phyloP scores from a whole-genome alignment of 2,797 vertebrate genomes.

The Anolis apletophallus region DNA sequence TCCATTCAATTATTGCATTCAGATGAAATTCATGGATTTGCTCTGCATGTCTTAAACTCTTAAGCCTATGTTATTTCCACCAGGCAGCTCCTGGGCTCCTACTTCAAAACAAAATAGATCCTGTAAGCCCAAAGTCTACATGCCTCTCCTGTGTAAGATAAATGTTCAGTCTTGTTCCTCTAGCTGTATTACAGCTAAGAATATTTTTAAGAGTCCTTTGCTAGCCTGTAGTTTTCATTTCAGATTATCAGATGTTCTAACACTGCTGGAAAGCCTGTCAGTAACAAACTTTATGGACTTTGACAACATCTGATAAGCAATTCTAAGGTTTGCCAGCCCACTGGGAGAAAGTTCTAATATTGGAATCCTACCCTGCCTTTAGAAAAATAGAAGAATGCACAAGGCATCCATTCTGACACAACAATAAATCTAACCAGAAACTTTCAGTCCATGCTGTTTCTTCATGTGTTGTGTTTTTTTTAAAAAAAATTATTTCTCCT shows the following conservation, averaged over 20 bases:
- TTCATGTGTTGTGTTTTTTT: constrained; percentile 5
- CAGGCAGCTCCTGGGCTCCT: too few species aligned
- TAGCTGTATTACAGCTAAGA: background rate
- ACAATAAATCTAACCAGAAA: constrained; percentile 17
- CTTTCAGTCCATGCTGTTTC: constrained; percentile 25
- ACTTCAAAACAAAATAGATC: too few species aligned
- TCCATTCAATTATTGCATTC: background rate
- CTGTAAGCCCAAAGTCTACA: too few species aligned
- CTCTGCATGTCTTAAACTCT: too few species aligned
- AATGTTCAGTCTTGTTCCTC: background rate
- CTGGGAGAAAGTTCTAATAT: constrained; percentile 21
- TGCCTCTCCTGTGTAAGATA: background rate
- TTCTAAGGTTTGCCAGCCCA: constrained; percentile 21
- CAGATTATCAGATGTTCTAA: background rate
- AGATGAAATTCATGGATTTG: background rate
- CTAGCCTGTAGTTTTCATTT: constrained; percentile 2
- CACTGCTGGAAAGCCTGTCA: constrained; percentile 4
- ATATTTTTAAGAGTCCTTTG: constrained; percentile 9
- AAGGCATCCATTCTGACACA: constrained; percentile 7
- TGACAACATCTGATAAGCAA: constrained; percentile 30
- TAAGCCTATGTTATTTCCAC: too few species aligned
- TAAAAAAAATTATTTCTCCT: background rate
- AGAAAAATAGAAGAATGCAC: constrained; percentile 32
- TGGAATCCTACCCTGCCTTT: background rate
- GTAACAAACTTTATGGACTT: constrained; percentile 22